Conservation (phyloP, 2,113 vertebrate genomes). For the Oenanthe melanoleuca region DNA sequence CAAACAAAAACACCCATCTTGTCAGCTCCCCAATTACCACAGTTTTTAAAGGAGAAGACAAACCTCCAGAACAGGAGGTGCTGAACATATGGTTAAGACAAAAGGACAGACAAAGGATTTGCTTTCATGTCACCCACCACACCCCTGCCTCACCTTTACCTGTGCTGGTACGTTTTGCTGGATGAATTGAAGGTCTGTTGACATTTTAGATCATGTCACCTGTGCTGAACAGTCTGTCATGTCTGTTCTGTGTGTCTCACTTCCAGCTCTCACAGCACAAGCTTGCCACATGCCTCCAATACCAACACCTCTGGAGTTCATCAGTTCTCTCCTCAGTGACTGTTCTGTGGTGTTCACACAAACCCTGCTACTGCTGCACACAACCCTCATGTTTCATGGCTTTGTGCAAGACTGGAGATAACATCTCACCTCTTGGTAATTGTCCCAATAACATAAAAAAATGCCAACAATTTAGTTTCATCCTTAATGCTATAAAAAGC, state of each 20-base stretch:
- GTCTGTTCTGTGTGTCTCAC: background rate
- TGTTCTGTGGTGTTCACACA: background rate
- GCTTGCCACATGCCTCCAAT: background rate
- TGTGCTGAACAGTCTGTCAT: background rate
- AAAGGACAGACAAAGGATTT: background rate
- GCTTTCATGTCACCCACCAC: background rate
- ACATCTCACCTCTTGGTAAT: background rate
- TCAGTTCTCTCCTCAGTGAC: background rate
- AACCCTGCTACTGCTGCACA: background rate
- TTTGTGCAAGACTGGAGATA: background rate
- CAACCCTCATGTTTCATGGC: background rate
- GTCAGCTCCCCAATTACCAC: background rate
- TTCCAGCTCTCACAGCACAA: background rate
- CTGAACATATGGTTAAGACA: rapidly evolving
- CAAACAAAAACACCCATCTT: background rate
- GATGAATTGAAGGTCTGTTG: background rate
- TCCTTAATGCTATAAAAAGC: background rate
- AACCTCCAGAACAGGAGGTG: background rate
- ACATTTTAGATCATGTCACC: background rate
- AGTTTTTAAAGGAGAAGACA: background rate
- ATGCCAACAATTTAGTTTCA: background rate
- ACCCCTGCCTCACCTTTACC: background rate
- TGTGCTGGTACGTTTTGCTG: rapidly evolving
- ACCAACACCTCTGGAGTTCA: background rate
- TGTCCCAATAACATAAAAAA: background rate